Base-by-base conservation (phyloP, 2,113 vertebrate genomes). In the Cebidichthys violaceus region DNA sequence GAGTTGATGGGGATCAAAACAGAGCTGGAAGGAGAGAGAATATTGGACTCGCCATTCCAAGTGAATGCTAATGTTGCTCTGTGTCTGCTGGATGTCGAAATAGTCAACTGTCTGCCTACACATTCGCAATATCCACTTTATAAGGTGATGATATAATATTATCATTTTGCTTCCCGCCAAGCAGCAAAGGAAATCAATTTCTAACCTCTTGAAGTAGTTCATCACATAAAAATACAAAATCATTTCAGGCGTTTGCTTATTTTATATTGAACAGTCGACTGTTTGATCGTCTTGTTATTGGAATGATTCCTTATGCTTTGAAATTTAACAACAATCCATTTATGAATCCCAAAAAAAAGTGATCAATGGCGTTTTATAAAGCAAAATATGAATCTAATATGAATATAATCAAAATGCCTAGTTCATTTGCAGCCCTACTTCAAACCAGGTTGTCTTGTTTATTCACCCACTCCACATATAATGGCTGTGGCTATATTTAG, bases 401-500 rank as follows among this genome's bases (percentile, higher is more conserved):
- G 2, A 45, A 67, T 47, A 31, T 39, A 54, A 20, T 39, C 1
- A 29, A 43, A 54, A 60, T 22, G 54, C n/a, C n/a, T 27, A 1
- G 65, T 54, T 75, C 37, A 35, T 64, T 37, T 54, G 17, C 72
- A 77, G 57, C 13, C 6, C 29, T 15, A 4, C 39, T 78, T 64
- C 2, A 47, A 62, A 72, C 14, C 60, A 59, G 52, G 39, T 47
- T 35, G 50, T 71, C n/a, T 18, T 24, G n/a, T 70, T 66, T 73
- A 33, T 79, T 54, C 52, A 6, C 20, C 31, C 60, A 6, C 22
- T 27, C 33, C 50, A 50, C 37, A 68, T 33, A 1, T 66, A 82
- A 68, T 70, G 17, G 50, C 27, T 35, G 33, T 33, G 39, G 35
- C 29, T 75, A 35, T 37, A 24, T 82, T 86, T 59, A 43, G 59